These are phyloP conservation scores for Cheilosia soror DNA, from an alignment of 2,888 invertebrate species.

Conservation along the genomic window DNA sequence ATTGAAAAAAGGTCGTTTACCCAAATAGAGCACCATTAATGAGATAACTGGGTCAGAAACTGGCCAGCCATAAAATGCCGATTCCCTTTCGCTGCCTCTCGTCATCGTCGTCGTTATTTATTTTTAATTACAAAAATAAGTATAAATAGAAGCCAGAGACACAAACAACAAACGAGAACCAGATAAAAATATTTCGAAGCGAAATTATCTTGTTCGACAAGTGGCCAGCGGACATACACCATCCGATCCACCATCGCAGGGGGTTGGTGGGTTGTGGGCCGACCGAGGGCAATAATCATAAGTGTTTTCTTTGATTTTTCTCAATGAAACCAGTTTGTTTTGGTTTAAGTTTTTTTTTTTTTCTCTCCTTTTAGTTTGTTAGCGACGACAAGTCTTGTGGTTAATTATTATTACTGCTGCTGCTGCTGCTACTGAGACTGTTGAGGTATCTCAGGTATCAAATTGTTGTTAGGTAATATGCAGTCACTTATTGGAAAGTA, in stretches of 20 bases:
- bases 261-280: not conserved
- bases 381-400: slow-evolving; percentile 28
- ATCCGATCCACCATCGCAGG: not conserved
- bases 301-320: slow-evolving; percentile 54
- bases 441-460: slow-evolving; percentile 4
- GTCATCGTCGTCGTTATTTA: slow-evolving; percentile 31
- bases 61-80: slow-evolving; percentile 24
- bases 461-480: slow-evolving; percentile 33
- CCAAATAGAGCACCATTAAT: slow-evolving; percentile 62
- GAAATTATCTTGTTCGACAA: slow-evolving; percentile 65
- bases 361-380: slow-evolving; percentile 1
- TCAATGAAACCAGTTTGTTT: slow-evolving; percentile 58
- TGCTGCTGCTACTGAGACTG: not conserved
- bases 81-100: slow-evolving; percentile 9
- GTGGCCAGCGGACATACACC: slow-evolving; percentile 22
- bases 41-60: slow-evolving; percentile 68
- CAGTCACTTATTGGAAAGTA: slow-evolving; percentile 15
- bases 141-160: slow-evolving; percentile 59
- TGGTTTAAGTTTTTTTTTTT: not conserved
- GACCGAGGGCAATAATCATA: slow-evolving; percentile 32
- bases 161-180: slow-evolving; percentile 21
- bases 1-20: slow-evolving; percentile 52
- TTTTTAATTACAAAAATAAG: slow-evolving; percentile 69
- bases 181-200: slow-evolving; percentile 56
- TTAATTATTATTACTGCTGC: slow-evolving; percentile 18